phyloP scores from a whole-genome alignment of 2,113 vertebrate genomes.

The Mustelus asterias region DNA sequence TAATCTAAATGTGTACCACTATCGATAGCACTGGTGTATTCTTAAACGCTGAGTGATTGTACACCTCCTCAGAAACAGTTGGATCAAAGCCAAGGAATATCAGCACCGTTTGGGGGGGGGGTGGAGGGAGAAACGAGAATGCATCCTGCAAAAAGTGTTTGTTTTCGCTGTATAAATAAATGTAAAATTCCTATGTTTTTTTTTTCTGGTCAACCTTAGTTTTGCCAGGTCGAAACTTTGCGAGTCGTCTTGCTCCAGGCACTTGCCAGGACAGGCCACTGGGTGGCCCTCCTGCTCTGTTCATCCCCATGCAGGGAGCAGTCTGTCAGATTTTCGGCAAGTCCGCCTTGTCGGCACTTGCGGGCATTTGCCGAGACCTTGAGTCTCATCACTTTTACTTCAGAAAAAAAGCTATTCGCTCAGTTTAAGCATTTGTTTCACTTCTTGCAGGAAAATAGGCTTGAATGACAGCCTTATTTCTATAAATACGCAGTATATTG shows the following conservation, averaged over 20 bases:
- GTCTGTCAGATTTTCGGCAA: too few species aligned
- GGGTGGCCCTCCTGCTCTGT: neutral
- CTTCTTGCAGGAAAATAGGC: neutral
- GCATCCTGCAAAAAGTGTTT: neutral
- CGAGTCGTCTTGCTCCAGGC: neutral
- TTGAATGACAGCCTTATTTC: neutral
- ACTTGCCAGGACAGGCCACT: neutral
- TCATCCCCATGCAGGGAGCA: neutral
- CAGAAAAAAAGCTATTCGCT: neutral
- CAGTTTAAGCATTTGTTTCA: neutral
- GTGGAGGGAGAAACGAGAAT: neutral
- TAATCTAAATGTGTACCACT: slow-evolving; percentile 1
- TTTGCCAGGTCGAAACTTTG: neutral
- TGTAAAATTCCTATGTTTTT: neutral
- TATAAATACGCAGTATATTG: neutral
- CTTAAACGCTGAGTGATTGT: neutral
- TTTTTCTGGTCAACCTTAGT: neutral
- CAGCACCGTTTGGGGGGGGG: neutral
- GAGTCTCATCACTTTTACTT: neutral
- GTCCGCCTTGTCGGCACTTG: neutral
- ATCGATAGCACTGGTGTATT: neutral
- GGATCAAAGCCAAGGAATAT: neutral
- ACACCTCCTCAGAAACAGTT: neutral
- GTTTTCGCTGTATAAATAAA: neutral
- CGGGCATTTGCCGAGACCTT: neutral